These are phyloP conservation scores for Aspidapion aeneum DNA, from an alignment of 2,888 invertebrate species.

Conservation along the genomic window DNA sequence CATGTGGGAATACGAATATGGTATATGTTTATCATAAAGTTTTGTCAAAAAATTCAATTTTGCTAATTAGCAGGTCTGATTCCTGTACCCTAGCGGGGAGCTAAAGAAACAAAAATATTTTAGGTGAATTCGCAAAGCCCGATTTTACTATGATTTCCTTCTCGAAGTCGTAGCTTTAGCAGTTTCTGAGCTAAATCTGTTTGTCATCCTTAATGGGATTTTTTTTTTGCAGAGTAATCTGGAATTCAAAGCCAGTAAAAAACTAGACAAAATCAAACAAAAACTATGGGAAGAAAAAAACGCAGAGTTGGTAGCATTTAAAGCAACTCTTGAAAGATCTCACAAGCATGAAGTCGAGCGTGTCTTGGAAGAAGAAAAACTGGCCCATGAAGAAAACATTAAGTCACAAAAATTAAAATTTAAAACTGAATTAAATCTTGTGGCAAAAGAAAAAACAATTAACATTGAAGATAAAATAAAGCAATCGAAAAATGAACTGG, in stretches of 20 bases:
- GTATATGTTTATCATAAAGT: no score
- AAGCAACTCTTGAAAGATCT: constrained; percentile 42
- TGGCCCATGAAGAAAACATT: constrained; percentile 39
- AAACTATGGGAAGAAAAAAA: constrained; percentile 53
- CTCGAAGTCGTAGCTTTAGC: no score
- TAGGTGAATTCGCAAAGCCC: no score
- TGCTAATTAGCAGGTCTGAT: no score
- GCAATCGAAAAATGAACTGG: constrained; percentile 47
- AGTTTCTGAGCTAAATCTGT: no score
- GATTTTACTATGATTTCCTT: no score
- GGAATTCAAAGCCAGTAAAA: constrained; percentile 48
- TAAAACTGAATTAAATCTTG: constrained; percentile 52
- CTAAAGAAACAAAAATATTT: no score
- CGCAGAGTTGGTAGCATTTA: constrained; percentile 45
- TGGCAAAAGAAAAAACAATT: constrained; percentile 42
- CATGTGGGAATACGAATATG: no score
- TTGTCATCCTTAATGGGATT: no score
- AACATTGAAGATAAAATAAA: constrained; percentile 50
- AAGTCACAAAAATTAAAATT: constrained; percentile 50
- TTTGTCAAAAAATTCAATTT: no score
- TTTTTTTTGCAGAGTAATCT: no score
- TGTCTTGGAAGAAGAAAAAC: constrained; percentile 47
- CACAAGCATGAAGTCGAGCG: constrained; percentile 52
- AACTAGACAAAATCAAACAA: constrained; percentile 54
- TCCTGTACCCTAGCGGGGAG: no score